phyloP scores from a whole-genome alignment of 2,888 invertebrate genomes.

The Mactromeris polynyma region DNA sequence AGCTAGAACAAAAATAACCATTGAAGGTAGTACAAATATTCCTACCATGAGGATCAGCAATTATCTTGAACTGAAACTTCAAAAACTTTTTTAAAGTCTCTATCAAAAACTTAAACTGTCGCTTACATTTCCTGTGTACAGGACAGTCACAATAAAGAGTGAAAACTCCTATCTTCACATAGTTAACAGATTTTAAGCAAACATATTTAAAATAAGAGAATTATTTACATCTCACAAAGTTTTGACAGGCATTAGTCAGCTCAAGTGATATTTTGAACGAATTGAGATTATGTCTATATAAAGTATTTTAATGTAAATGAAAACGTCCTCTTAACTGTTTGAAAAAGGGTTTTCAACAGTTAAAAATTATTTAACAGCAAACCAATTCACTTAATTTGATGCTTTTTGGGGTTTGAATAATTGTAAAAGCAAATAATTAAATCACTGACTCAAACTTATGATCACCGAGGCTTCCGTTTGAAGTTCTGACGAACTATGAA shows the following conservation, averaged over 20 bases:
- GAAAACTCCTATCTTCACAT: neutral
- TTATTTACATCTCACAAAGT: neutral
- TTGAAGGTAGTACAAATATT: neutral
- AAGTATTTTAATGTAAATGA: neutral
- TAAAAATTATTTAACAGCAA: constrained; percentile 2
- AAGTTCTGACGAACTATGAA: constrained; percentile 37
- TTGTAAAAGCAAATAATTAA: constrained; percentile 49
- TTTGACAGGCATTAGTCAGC: neutral
- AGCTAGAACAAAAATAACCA: neutral
- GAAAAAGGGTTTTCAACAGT: neutral
- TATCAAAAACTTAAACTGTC: neutral
- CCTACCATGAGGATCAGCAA: neutral
- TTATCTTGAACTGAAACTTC: neutral
- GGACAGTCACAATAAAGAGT: neutral
- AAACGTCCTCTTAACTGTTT: neutral
- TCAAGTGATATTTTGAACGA: neutral
- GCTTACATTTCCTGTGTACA: constrained; percentile 1
- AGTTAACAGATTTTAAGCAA: constrained; percentile 3
- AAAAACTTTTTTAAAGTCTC: neutral
- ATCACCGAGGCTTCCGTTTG: constrained; percentile 48
- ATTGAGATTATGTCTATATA: neutral
- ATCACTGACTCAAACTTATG: constrained; percentile 47
- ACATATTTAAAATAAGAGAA: neutral
- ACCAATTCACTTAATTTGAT: neutral
- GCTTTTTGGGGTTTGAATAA: neutral